A percentile compares a stretch with the other conserved stretches of the same genome.
phyloP scores from a whole-genome alignment of 2,113 vertebrate genomes.

The Pituophis catenifer region DNA sequence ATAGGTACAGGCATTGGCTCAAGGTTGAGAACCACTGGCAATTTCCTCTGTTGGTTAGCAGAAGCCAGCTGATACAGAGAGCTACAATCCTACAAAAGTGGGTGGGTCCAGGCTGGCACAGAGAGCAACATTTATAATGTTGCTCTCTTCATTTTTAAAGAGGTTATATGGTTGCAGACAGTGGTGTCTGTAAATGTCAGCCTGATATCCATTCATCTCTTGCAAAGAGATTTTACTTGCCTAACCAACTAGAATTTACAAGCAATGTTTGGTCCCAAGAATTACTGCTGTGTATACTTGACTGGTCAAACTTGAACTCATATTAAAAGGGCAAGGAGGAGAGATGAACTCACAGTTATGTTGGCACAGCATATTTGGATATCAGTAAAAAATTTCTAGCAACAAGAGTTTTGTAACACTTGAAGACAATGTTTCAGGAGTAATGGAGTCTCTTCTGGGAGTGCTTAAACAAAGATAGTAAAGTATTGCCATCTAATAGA shows the following conservation, averaged over 20 bases:
- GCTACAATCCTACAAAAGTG: background rate
- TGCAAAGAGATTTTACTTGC: background rate
- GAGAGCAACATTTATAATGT: background rate
- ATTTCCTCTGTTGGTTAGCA: background rate
- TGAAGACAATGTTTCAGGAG: background rate
- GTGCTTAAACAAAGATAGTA: background rate
- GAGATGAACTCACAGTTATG: background rate
- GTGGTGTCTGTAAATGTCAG: background rate
- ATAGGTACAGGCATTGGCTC: background rate
- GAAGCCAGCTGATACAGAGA: background rate
- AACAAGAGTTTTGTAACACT: background rate
- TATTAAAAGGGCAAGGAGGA: background rate
- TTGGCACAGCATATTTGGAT: background rate
- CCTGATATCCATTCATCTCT: background rate
- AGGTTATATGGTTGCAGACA: background rate
- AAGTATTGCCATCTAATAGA: background rate
- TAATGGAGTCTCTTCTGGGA: background rate
- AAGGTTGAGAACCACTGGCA: background rate
- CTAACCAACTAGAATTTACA: background rate
- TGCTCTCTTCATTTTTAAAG: background rate
- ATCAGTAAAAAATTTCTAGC: background rate
- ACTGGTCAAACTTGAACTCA: background rate
- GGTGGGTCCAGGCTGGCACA: background rate
- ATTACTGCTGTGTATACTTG: background rate
- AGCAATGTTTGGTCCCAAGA: background rate